Evolutionary conservation across 1,140 invertebrate species (phyloP), one percentile per base, ranked within the genome.

Genomic region (Bathynomus jamesi): DNA sequence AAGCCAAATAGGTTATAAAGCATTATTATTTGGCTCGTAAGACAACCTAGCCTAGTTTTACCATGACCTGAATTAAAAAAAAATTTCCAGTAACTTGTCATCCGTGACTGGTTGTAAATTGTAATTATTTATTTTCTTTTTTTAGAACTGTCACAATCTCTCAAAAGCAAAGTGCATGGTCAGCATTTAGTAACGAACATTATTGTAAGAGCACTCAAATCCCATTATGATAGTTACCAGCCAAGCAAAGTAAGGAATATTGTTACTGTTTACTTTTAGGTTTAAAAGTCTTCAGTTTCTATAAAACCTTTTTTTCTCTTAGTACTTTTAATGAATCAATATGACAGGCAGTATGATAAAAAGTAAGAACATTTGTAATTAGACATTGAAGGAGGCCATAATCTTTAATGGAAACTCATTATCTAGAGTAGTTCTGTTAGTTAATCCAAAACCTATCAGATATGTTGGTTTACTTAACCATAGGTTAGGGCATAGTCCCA

Each of bases 141-240:
- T 72, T 30, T 71, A 73, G 71, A 70, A n/a, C 27, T 76, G 27
- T 60, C 21, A 30, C 0, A 24, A 28, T 67, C 71, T 29, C 46
- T 78, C 5, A 27, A 27, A 8, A 5, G 29, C 3, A 17, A 62
- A 8, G 31, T 78, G 5, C 67, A 75, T 63, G 76, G 76, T 0
- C 76, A 78, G 25, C 76, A 78, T 29, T 32, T 78, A 65, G 76
- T 78, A 10, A 32, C 29, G 29, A 61, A 76, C 28, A 60, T 73
- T 31, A 71, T 78, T 0, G 7, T 62, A 24, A 67, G 62, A 61
- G 71, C 72, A 13, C 32, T 78, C 28, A 66, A 70, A 40, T 46
- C 40, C 10, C 76, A 78, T 28, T 64, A 73, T 5, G 21, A n/a
- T 1, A 40, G 73, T 69, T 32, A 72, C n/a, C 8, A 74, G 0